phyloP scores from a whole-genome alignment of 2,888 invertebrate species.

The Tigriopus californicus region DNA sequence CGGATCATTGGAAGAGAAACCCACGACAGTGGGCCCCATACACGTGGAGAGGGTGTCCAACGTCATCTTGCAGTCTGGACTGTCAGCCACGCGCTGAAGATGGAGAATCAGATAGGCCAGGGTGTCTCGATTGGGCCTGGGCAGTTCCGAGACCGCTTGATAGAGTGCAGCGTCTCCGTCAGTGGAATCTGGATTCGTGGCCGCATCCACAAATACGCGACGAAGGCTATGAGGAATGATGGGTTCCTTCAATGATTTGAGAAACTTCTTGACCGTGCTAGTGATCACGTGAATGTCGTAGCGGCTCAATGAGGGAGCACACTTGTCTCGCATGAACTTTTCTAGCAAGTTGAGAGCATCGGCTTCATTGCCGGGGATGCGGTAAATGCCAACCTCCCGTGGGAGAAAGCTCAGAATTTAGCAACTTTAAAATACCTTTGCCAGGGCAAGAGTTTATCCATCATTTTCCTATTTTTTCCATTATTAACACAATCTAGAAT shows the following conservation, averaged over 20 bases:
- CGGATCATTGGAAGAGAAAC: constrained; percentile 44
- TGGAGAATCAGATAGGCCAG: constrained; percentile 80
- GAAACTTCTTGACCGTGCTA: constrained; percentile 70
- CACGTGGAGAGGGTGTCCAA: constrained; percentile 67
- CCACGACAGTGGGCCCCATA: constrained; percentile 85
- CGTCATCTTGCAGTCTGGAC: constrained; percentile 76
- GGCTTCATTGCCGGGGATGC: constrained; percentile 69
- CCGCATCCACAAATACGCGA: constrained; percentile 57
- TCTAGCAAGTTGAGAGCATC: constrained; percentile 49
- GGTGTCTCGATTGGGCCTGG: constrained; percentile 82
- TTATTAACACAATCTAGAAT: too few species aligned
- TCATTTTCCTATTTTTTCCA: too few species aligned
- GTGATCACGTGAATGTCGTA: constrained; percentile 2
- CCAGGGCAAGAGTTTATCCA: too few species aligned
- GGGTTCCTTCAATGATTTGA: constrained; percentile 71
- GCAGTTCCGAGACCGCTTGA: constrained; percentile 54
- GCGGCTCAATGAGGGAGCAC: background rate
- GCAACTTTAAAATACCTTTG: too few species aligned
- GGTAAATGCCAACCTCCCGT: constrained; percentile 80
- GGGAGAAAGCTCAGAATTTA: too few species aligned
- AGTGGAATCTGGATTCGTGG: constrained; percentile 35
- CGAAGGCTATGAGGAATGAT: constrained; percentile 61
- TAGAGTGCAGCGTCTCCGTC: constrained; percentile 45
- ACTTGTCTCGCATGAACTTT: background rate
- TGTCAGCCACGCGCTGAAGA: constrained; percentile 64